A percentile compares a stretch with the other conserved stretches of the same genome.
Evolutionary conservation across 1,140 invertebrate species (phyloP).

Genomic region (Trichonephila inaurata): DNA sequence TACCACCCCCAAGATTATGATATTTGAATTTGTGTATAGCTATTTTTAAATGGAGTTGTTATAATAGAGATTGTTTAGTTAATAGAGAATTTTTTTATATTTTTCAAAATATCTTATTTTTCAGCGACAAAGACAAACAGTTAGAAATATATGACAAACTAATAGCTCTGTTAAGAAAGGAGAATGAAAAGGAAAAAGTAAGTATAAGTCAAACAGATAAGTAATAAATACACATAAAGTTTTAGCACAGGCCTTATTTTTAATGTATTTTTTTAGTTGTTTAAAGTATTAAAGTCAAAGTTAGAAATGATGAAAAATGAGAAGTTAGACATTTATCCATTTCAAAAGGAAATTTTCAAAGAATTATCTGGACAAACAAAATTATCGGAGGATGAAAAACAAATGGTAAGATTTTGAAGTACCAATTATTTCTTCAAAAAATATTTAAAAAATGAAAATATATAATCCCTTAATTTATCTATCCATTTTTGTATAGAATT

Average conservation of each 20-base stretch:
- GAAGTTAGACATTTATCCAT: neutral
- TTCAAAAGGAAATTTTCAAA: slow-evolving; percentile 59
- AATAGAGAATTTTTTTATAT: no score
- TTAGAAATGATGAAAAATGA: slow-evolving; percentile 51
- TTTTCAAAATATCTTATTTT: neutral
- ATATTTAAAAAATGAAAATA: no score
- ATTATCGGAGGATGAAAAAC: slow-evolving; percentile 28
- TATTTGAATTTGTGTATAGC: no score
- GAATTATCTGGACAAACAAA: slow-evolving; percentile 29
- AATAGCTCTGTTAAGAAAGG: slow-evolving; percentile 32
- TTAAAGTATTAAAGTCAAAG: slow-evolving; percentile 59
- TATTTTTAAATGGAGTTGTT: no score
- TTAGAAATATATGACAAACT: slow-evolving; percentile 66
- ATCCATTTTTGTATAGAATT: no score
- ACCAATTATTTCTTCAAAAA: no score
- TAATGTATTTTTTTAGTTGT: slow-evolving; percentile 42
- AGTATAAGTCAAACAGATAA: neutral
- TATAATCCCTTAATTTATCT: no score
- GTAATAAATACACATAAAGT: no score
- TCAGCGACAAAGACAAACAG: slow-evolving; percentile 64
- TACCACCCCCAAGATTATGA: no score
- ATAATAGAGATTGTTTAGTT: neutral
- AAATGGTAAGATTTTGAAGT: slow-evolving; percentile 42
- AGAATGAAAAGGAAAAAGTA: slow-evolving; percentile 65
- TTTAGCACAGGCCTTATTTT: neutral